A percentile compares a stretch with the other conserved stretches of the same genome.
These are phyloP conservation scores for Cladopsammia gracilis DNA, from an alignment of 64 coral and sea anemone species.

Conservation along the genomic window DNA sequence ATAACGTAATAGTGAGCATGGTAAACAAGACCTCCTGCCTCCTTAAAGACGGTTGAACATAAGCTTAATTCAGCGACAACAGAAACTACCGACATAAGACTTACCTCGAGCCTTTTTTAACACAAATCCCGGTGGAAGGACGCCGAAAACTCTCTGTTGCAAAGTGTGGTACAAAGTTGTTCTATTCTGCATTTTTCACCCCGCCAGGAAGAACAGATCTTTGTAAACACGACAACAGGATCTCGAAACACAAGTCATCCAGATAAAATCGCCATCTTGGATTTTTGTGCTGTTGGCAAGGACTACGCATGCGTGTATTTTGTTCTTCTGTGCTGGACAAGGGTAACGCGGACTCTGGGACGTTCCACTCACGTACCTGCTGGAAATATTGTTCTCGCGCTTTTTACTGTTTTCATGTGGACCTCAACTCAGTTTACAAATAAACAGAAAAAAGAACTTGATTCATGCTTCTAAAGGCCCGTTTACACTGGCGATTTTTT, in stretches of 20 bases:
- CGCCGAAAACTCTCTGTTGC: conserved; percentile 61
- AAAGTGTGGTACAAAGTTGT: conserved; percentile 47
- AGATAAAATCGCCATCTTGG: conserved; percentile 69
- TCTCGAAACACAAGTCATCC: background rate
- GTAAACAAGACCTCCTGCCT: too few relatives aligned
- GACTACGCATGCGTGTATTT: conserved; percentile 15
- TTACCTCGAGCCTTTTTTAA: conserved; percentile 59
- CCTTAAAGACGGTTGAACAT: background rate
- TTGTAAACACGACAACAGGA: conserved; percentile 46
- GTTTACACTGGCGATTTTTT: too few relatives aligned
- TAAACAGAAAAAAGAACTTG: too few relatives aligned
- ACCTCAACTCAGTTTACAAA: too few relatives aligned
- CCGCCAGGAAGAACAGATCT: background rate
- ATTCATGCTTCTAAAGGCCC: too few relatives aligned
- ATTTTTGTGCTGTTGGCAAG: background rate
- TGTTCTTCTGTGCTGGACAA: background rate
- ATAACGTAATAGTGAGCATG: too few relatives aligned
- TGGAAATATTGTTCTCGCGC: too few relatives aligned
- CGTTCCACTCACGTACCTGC: background rate
- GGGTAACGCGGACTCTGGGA: background rate
- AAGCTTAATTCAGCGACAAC: background rate
- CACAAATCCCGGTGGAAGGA: conserved; percentile 12
- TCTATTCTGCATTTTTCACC: conserved; percentile 26
- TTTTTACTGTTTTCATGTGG: too few relatives aligned
- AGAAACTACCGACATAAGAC: background rate